A percentile compares a stretch with the other conserved stretches of the same genome.
These are phyloP conservation scores for Bombyx huttoni DNA, from an alignment of 2,888 invertebrate genomes.

Conservation along the genomic window DNA sequence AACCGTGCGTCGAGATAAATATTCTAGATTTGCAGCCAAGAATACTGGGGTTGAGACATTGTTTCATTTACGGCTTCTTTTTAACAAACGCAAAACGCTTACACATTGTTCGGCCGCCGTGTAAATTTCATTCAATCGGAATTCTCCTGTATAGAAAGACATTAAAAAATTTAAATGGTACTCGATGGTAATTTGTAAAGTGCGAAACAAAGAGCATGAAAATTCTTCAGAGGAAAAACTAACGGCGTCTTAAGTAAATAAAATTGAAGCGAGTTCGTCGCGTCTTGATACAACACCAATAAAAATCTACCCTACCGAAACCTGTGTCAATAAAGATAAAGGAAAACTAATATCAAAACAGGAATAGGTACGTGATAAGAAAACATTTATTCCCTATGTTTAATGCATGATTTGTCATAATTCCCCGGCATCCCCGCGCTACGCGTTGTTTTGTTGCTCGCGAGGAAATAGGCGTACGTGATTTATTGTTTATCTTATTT, in stretches of 20 bases:
- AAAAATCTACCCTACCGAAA: constrained; percentile 57
- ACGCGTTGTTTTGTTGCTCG: constrained; percentile 62
- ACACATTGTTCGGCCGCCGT: neutral
- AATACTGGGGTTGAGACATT: constrained; percentile 35
- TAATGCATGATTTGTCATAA: constrained; percentile 74
- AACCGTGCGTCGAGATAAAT: constrained; percentile 50
- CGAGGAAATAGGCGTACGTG: constrained; percentile 63
- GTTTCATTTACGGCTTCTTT: constrained; percentile 32
- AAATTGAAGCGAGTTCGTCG: constrained; percentile 13
- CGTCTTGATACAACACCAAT: constrained; percentile 46
- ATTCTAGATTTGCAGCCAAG: constrained; percentile 49
- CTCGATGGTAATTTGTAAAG: neutral
- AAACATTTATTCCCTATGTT: constrained; percentile 73
- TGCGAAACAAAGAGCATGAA: neutral
- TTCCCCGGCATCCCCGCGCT: constrained; percentile 57
- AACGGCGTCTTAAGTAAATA: constrained; percentile 1
- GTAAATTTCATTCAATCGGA: neutral
- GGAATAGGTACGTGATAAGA: constrained; percentile 72
- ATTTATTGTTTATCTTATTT: constrained; percentile 66
- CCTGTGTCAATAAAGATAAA: constrained; percentile 73
- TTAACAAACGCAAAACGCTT: constrained; percentile 5
- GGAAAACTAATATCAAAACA: constrained; percentile 71
- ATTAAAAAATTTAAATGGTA: neutral
- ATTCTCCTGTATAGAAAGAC: neutral
- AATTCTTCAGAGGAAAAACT: no score